phyloP scores from a whole-genome alignment of 2,113 vertebrate species.

The Heteronetta atricapilla region DNA sequence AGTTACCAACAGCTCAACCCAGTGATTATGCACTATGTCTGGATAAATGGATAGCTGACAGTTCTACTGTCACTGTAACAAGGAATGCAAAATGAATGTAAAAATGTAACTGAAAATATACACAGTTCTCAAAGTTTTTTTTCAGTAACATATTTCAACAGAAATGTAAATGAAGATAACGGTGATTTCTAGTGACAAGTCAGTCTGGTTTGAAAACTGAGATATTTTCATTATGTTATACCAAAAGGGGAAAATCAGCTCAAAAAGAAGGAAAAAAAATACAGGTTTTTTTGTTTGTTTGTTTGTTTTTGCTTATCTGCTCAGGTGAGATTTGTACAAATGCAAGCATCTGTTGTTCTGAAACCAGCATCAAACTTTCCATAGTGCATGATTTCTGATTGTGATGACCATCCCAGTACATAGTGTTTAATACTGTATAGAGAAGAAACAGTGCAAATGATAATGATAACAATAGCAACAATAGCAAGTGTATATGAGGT shows the following conservation, averaged over 20 bases:
- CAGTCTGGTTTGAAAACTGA: background rate
- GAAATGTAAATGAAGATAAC: background rate
- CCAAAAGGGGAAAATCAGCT: background rate
- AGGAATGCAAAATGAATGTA: background rate
- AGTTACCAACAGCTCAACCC: background rate
- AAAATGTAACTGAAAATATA: background rate
- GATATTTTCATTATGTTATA: background rate
- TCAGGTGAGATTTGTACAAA: background rate
- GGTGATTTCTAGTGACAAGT: background rate
- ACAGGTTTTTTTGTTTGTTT: no score
- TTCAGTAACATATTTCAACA: background rate
- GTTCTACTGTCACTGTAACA: background rate
- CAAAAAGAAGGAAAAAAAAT: no score
- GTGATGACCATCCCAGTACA: background rate
- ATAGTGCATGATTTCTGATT: background rate
- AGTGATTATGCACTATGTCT: background rate
- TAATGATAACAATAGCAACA: slow-evolving; percentile 38
- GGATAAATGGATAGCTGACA: background rate
- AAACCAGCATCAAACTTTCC: background rate
- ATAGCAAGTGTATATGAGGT: slow-evolving; percentile 63
- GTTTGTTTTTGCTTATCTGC: background rate
- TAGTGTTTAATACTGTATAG: slow-evolving; percentile 11
- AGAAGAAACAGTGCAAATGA: slow-evolving; percentile 41
- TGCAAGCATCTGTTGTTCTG: background rate
- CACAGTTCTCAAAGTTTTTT: background rate